phyloP scores from a whole-genome alignment of 2,888 invertebrate species.

The Calephelis perditalis region DNA sequence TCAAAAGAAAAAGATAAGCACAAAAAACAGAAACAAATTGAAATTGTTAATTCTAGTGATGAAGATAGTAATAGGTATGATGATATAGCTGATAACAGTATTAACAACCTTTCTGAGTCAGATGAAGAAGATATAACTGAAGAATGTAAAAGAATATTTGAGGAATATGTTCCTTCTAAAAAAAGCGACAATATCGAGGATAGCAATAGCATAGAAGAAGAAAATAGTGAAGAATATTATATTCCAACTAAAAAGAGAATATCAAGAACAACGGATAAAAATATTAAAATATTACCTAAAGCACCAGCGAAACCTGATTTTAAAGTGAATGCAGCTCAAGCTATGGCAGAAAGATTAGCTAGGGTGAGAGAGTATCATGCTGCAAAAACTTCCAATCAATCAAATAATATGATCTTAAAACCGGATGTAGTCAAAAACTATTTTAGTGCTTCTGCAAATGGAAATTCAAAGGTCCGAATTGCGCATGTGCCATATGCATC shows the following conservation, averaged over 20 bases:
- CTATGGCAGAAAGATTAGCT: conserved; percentile 69
- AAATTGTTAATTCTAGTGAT: conserved; percentile 34
- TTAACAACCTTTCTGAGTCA: conserved; percentile 69
- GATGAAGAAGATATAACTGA: conserved; percentile 86
- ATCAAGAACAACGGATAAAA: conserved; percentile 82
- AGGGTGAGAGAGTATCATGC: conserved; percentile 70
- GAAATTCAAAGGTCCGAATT: conserved; percentile 78
- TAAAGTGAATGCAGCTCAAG: conserved; percentile 75
- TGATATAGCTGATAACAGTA: conserved; percentile 40
- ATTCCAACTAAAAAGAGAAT: conserved; percentile 81
- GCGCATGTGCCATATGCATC: conserved; percentile 89
- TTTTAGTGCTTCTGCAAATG: conserved; percentile 41
- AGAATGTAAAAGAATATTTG: conserved; percentile 92
- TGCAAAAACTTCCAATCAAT: conserved; percentile 38
- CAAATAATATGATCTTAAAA: conserved; percentile 44
- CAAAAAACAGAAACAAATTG: conserved; percentile 30
- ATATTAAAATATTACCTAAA: conserved; percentile 50
- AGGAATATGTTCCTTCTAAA: conserved; percentile 82
- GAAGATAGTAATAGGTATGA: conserved; percentile 41
- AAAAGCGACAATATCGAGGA: conserved; percentile 47
- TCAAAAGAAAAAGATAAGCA: conserved; percentile 39
- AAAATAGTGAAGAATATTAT: conserved; percentile 56
- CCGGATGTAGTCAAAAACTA: conserved; percentile 46
- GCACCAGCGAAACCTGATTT: conserved; percentile 70
- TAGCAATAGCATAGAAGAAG: conserved; percentile 34